Evolutionary conservation across 1,140 invertebrate genomes (phyloP), one percentile per base, ranked within the genome.

Genomic region (Calosoma granatense): DNA sequence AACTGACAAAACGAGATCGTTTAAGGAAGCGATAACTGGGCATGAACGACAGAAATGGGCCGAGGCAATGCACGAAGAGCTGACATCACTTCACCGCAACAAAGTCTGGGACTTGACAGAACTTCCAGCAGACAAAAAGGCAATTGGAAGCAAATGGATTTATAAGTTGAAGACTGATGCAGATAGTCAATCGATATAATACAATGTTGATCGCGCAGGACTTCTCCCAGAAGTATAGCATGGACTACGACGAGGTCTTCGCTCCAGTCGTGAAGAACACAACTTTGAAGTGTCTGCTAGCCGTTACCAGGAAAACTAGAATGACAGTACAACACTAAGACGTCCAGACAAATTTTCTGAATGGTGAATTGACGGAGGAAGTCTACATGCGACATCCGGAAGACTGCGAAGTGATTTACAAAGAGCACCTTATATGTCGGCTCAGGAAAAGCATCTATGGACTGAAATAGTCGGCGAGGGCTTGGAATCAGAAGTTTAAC

Each of bases 281-380:
- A 17, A 51, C 70, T 17, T 22, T 71, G 12, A 21, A 67, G 53
- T 14, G 63, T 12, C 19, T 73, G 6, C 41, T 73, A 2, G 26
- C n/a, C 26, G 26, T 36, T 9, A 6, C 6, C 26, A 36, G 26
- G 6, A n/a, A n/a, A 36, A 36, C 26, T 6, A 6, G n/a, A 36
- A 36, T n/a, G 6, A 36, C 26, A 36, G 26, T 36, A n/a, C 26
- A n/a, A 9, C 26, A 36, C n/a, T n/a, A 9, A 6, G 26, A 36
- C 26, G 26, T 36, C 6, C 6, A 36, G 26, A 36, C 6, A 6
- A n/a, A 6, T 6, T 36, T 9, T n/a, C 26, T 36, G 6, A 36
- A 36, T n/a, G 26, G 26, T 36, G 26, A 36, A 36, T n/a, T 36
- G 26, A 36, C 6, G 6, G 26, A 36, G 26, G 26, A 36, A n/a